These are phyloP conservation scores for Porites rus DNA, from an alignment of 92 coral and sea anemone species.

Conservation along the genomic window DNA sequence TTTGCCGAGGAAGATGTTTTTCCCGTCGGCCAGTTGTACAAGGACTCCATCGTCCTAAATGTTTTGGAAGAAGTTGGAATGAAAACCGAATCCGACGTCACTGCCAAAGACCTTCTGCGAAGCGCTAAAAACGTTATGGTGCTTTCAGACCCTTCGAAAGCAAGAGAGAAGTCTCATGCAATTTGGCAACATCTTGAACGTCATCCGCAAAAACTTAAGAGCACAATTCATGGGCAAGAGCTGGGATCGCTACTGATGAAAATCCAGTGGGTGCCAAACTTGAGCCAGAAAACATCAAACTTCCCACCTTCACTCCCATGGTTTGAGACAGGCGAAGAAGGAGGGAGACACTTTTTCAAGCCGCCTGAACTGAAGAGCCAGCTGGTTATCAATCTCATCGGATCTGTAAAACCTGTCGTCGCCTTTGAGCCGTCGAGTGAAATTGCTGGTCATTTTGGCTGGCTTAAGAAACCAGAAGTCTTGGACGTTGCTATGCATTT, in stretches of 20 bases:
- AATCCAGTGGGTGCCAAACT: constrained; percentile 52
- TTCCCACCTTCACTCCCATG: constrained; percentile 41
- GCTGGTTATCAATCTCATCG: constrained; percentile 44
- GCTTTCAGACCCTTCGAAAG: not conserved
- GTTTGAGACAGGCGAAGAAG: not conserved
- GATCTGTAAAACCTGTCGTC: constrained; percentile 53
- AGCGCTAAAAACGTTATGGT: constrained; percentile 36
- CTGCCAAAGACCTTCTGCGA: constrained; percentile 40
- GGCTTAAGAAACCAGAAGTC: constrained; percentile 49
- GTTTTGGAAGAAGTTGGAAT: constrained; percentile 61
- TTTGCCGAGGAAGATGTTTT: constrained; percentile 64
- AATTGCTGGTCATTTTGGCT: constrained; percentile 50
- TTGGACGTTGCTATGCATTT: constrained; percentile 57
- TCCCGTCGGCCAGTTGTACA: constrained; percentile 46
- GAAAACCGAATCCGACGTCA: constrained; percentile 29
- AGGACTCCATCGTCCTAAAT: constrained; percentile 34
- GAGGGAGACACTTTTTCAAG: constrained; percentile 29
- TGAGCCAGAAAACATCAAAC: constrained; percentile 21
- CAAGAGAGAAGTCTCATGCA: constrained; percentile 47
- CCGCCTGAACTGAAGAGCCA: constrained; percentile 56
- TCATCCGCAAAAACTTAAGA: constrained; percentile 15
- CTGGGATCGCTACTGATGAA: constrained; percentile 20
- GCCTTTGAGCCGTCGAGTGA: constrained; percentile 20
- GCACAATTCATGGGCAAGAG: not conserved
- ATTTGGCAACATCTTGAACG: constrained; percentile 27